Conservation (phyloP, 2,113 vertebrate species). For the Hirundichthys speculiger region DNA sequence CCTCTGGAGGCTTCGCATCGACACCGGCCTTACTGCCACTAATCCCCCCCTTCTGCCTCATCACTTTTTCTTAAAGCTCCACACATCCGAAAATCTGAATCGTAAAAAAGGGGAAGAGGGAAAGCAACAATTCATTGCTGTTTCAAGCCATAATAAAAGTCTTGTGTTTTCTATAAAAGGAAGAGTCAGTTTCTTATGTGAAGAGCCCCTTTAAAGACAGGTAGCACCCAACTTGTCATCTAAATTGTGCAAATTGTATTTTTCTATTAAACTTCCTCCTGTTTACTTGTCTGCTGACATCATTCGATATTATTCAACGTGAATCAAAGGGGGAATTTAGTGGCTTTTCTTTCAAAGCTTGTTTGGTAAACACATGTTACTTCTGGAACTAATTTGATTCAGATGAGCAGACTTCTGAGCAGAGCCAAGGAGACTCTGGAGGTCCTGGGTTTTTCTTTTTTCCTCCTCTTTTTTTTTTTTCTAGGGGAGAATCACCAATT, state of each 20-base stretch:
- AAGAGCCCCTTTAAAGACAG: no score
- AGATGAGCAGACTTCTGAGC: conserved; percentile 56
- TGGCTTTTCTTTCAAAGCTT: conserved; percentile 24
- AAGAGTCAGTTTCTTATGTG: background rate
- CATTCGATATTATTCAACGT: background rate
- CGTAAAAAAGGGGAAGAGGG: conserved; percentile 4
- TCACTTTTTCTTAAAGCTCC: conserved; percentile 20
- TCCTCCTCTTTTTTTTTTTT: background rate
- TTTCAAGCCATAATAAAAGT: conserved; percentile 25
- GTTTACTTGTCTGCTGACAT: conserved; percentile 6
- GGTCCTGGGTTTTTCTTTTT: conserved; percentile 9
- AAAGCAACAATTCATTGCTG: conserved; percentile 17
- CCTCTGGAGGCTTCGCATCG: conserved; percentile 46
- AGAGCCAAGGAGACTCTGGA: conserved; percentile 5
- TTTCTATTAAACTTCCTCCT: conserved; percentile 1
- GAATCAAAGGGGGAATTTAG: conserved; percentile 46
- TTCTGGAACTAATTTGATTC: conserved; percentile 57
- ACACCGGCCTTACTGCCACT: conserved; percentile 22
- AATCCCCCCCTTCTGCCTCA: conserved; percentile 37
- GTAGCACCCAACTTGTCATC: no score
- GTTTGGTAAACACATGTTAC: conserved; percentile 45
- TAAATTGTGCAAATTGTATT: background rate
- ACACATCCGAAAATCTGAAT: conserved; percentile 30
- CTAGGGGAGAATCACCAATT: conserved; percentile 47
- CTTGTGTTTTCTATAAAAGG: conserved; percentile 2